Conservation (phyloP, 1,140 invertebrate genomes). For the Bombyx mori region DNA sequence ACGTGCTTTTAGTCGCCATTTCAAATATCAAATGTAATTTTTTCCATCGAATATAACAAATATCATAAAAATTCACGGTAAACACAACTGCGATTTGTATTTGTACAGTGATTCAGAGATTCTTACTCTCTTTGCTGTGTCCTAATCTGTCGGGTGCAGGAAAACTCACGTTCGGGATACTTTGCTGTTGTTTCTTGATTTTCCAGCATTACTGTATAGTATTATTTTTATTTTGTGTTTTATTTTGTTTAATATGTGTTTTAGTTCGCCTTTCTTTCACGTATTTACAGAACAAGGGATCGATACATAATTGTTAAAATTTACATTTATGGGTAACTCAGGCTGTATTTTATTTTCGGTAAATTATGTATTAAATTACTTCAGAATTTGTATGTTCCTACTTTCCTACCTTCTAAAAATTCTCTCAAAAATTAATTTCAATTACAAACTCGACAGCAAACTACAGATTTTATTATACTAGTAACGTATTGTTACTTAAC, state of each 20-base stretch:
- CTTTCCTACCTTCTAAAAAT: too few species aligned
- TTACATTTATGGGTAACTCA: too few species aligned
- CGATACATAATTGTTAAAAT: too few species aligned
- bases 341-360: too few species aligned
- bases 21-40: slow-evolving; percentile 33
- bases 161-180: slow-evolving; percentile 45
- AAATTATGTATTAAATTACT: too few species aligned
- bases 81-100: slow-evolving; percentile 50
- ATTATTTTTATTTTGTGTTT: background rate
- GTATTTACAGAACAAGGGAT: too few species aligned
- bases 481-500: background rate
- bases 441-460: too few species aligned
- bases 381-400: too few species aligned
- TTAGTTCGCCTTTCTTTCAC: too few species aligned
- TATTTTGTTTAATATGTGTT: too few species aligned
- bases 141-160: slow-evolving; percentile 48
- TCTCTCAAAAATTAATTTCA: too few species aligned
- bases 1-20: slow-evolving; percentile 25
- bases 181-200: slow-evolving; percentile 58
- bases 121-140: slow-evolving; percentile 50
- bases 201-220: slow-evolving; percentile 14
- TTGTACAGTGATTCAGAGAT: slow-evolving; percentile 46
- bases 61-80: slow-evolving; percentile 61
- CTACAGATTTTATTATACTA: background rate
- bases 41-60: slow-evolving; percentile 35